Conservation (phyloP, 37 sponge, comb jelly and placozoan genomes). For the Ephydatia muelleri region DNA sequence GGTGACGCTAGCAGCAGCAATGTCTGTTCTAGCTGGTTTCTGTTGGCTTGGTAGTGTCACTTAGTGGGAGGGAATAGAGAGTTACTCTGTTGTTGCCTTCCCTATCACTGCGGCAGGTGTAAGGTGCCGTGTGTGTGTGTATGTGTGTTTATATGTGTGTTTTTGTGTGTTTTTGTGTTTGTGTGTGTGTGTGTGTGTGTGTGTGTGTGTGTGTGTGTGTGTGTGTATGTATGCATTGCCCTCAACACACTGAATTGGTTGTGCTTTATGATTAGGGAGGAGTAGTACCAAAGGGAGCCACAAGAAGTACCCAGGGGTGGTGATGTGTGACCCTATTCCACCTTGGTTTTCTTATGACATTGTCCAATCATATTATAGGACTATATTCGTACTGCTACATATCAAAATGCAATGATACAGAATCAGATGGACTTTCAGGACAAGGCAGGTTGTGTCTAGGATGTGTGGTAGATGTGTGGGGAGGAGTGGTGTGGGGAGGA, state of each 20-base stretch:
- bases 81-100: neutral
- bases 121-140: neutral
- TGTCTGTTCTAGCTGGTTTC: no score
- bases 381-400: constrained; percentile 90
- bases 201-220: no score
- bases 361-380: no score
- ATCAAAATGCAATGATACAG: constrained; percentile 94
- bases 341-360: no score
- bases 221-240: no score
- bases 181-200: no score
- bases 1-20: no score
- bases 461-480: neutral
- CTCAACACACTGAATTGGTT: neutral
- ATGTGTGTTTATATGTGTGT: no score
- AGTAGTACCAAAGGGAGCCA: neutral
- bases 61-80: no score
- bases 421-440: constrained; percentile 87
- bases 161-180: no score
- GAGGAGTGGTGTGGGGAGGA: neutral
- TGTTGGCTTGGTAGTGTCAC: no score
- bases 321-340: neutral
- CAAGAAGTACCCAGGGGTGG: neutral
- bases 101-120: neutral
- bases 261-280: no score
- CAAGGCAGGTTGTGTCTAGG: constrained; percentile 64